Conservation (phyloP, 2,797 vertebrate species). For the Fringilla coelebs region DNA sequence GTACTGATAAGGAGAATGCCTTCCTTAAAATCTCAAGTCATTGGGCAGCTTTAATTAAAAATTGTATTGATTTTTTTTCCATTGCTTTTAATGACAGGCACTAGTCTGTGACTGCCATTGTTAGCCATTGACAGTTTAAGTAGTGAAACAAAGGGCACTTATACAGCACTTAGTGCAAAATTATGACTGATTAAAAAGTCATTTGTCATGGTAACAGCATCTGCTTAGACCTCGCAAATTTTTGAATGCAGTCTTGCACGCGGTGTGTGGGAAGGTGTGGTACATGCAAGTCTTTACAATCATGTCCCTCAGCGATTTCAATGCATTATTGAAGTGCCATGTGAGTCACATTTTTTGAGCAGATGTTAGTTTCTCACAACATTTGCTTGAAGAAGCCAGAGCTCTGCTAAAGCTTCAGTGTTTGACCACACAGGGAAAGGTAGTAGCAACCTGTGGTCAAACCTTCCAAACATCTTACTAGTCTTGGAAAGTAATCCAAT, state of each 20-base stretch:
- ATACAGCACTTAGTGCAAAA: constrained; percentile 78
- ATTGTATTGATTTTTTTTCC: constrained; percentile 79
- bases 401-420: neutral
- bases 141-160: constrained; percentile 80
- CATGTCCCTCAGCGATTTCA: neutral
- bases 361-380: neutral
- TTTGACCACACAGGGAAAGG: neutral
- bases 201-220: constrained; percentile 77
- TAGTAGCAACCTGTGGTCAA: neutral
- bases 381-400: neutral
- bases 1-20: constrained; percentile 68
- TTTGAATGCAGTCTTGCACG: neutral
- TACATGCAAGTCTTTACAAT: neutral
- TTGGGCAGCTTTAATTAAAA: constrained; percentile 79
- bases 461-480: neutral
- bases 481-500: neutral
- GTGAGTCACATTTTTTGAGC: neutral
- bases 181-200: constrained; percentile 83
- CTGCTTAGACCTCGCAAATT: constrained; percentile 49
- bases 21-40: constrained; percentile 65
- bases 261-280: neutral
- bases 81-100: constrained; percentile 71
- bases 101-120: constrained; percentile 71
- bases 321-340: neutral
- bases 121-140: constrained; percentile 76